Evolutionary conservation across 2,113 vertebrate species (phyloP).

Genomic region (Tringa solitaria): DNA sequence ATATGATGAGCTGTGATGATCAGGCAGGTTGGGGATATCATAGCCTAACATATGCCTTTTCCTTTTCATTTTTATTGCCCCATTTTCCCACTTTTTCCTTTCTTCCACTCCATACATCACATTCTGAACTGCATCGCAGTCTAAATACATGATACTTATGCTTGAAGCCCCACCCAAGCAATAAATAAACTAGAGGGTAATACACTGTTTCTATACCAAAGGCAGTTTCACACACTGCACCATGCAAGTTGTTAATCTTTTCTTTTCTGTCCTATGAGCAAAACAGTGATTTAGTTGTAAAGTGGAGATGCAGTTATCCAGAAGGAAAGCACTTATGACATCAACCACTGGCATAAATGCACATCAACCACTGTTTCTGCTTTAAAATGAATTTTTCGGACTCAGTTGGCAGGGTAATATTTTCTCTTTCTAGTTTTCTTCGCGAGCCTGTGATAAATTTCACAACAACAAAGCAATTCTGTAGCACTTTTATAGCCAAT

Average conservation of each 20-base stretch:
- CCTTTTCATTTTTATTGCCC: background rate
- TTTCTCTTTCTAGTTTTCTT: conserved; percentile 35
- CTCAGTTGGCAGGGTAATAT: conserved; percentile 14
- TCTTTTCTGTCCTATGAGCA: background rate
- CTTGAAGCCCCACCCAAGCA: background rate
- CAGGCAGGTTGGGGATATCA: background rate
- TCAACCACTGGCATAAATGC: conserved; percentile 26
- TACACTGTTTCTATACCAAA: background rate
- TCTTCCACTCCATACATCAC: background rate
- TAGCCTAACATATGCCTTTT: background rate
- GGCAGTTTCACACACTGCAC: background rate
- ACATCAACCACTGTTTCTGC: conserved; percentile 21
- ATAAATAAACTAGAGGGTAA: background rate
- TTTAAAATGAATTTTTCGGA: conserved; percentile 31
- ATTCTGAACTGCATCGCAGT: background rate
- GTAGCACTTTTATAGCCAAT: conserved; percentile 27
- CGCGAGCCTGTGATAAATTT: conserved; percentile 36
- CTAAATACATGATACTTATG: background rate
- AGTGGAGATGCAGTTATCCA: background rate
- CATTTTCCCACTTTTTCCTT: background rate
- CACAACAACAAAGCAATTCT: conserved; percentile 44
- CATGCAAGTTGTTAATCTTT: background rate
- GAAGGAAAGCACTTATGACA: conserved; percentile 35
- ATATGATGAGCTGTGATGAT: background rate
- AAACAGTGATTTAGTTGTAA: background rate